Percentiles rank a stretch among this genome's conserved stretches.
Evolutionary conservation across 2,888 invertebrate species (phyloP).

Genomic region (Formica aserva): DNA sequence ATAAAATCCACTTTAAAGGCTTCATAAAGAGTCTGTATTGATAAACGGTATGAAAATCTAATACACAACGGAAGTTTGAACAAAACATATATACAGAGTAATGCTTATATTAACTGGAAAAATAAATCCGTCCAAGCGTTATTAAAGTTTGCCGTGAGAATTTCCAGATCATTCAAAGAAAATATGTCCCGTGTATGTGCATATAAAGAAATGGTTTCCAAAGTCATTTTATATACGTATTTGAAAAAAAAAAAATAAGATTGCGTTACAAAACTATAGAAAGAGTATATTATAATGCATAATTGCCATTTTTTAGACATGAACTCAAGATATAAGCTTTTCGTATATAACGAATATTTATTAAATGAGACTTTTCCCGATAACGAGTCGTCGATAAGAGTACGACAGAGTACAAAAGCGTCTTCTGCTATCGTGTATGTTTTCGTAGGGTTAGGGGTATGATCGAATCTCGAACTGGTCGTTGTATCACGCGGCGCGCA

Average conservation of each 20-base stretch:
- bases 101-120: background rate
- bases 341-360: background rate
- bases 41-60: background rate
- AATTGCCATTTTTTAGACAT: background rate
- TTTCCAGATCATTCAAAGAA: conserved; percentile 1
- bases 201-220: conserved; percentile 15
- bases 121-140: background rate
- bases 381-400: background rate
- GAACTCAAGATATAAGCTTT: background rate
- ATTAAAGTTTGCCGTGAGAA: conserved; percentile 29
- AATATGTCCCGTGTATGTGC: background rate
- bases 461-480: conserved; percentile 42
- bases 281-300: background rate
- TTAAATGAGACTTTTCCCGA: background rate
- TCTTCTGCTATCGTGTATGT: conserved; percentile 49
- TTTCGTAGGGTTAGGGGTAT: conserved; percentile 42
- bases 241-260: background rate
- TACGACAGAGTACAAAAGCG: conserved; percentile 51
- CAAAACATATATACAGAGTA: background rate
- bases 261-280: background rate
- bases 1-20: background rate
- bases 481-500: conserved; percentile 51
- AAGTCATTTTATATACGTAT: background rate
- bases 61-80: background rate
- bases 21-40: background rate